Evolutionary conservation across 2,797 vertebrate species (phyloP).

Genomic region (Paguma larvata): DNA sequence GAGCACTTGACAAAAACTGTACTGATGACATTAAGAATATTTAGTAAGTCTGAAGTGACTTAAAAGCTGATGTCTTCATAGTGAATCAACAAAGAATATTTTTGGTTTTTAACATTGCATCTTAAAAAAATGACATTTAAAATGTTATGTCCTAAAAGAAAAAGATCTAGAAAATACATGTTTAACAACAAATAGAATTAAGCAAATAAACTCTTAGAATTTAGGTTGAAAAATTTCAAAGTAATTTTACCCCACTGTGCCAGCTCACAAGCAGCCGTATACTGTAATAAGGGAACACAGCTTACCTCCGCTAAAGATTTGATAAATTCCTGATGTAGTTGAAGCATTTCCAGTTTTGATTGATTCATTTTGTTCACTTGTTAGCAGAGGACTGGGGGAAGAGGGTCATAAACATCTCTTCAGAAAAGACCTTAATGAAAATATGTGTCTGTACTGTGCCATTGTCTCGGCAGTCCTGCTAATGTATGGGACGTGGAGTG

Average conservation of each 20-base stretch:
- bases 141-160: conserved; percentile 73
- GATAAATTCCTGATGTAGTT: conserved; percentile 89
- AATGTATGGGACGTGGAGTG: conserved; percentile 87
- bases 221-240: conserved; percentile 81
- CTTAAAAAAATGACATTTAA: conserved; percentile 78
- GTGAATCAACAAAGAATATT: conserved; percentile 75
- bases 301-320: conserved; percentile 91
- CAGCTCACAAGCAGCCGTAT: conserved; percentile 77
- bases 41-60: conserved; percentile 69
- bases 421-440: conserved; percentile 89
- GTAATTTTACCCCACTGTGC: conserved; percentile 83
- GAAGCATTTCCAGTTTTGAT: conserved; percentile 88
- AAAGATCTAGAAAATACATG: conserved; percentile 71
- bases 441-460: conserved; percentile 88
- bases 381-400: conserved; percentile 88
- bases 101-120: conserved; percentile 80
- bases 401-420: conserved; percentile 88
- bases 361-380: conserved; percentile 91
- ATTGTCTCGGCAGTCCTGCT: conserved; percentile 90
- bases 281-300: conserved; percentile 87
- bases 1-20: conserved; percentile 52
- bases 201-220: conserved; percentile 77
- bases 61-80: conserved; percentile 76
- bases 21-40: conserved; percentile 72
- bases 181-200: conserved; percentile 69